Percentiles rank a stretch among this genome's conserved stretches.
Conservation (phyloP, 2,113 vertebrate species). For the Amphilophus citrinellus region DNA sequence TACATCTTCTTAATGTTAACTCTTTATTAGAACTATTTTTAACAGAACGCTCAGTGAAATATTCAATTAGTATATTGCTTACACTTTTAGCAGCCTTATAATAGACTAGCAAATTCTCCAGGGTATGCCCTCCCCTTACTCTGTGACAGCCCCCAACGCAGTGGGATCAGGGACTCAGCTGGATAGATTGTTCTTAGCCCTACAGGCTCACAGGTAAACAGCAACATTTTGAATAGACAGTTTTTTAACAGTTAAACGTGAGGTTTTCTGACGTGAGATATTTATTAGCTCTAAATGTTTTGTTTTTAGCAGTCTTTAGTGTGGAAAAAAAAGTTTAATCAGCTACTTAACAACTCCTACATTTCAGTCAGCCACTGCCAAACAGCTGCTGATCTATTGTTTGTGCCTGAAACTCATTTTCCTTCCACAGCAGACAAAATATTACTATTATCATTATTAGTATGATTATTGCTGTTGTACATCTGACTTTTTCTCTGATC, state of each 20-base stretch:
- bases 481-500: neutral
- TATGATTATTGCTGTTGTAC: neutral
- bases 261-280: slow-evolving; percentile 9
- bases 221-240: neutral
- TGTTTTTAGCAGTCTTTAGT: slow-evolving; percentile 10
- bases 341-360: slow-evolving; percentile 26
- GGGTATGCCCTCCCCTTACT: neutral
- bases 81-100: neutral
- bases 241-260: neutral
- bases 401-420: neutral
- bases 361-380: neutral
- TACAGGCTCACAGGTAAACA: neutral
- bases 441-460: neutral
- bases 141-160: neutral
- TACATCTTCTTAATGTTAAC: neutral
- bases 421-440: neutral
- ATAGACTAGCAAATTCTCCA: neutral
- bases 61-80: neutral
- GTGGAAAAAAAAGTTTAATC: slow-evolving; percentile 28
- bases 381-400: slow-evolving; percentile 21
- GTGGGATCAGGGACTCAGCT: neutral
- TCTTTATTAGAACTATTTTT: neutral
- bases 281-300: slow-evolving; percentile 39
- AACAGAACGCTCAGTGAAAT: neutral
- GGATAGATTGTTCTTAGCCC: neutral